Percentiles rank a stretch among this genome's conserved stretches.
These are phyloP conservation scores for Geotrypetes seraphini DNA, from an alignment of 2,797 vertebrate genomes.

Conservation along the genomic window DNA sequence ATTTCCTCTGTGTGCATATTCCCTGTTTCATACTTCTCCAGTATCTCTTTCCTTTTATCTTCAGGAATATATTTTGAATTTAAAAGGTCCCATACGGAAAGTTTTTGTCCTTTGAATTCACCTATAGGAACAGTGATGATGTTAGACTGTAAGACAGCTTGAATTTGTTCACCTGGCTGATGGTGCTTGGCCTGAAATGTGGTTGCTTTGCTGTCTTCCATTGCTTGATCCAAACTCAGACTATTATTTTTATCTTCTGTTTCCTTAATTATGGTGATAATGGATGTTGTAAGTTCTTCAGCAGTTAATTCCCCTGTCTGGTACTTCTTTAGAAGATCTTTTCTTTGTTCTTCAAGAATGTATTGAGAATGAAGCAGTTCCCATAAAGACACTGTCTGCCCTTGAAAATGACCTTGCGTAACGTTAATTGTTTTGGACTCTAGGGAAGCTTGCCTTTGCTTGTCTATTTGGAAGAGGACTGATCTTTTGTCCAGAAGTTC, in stretches of 20 bases:
- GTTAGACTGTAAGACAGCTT: too few relatives aligned
- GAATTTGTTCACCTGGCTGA: constrained; percentile 45
- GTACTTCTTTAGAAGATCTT: constrained; percentile 18
- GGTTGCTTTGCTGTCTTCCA: constrained; percentile 36
- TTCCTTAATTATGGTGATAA: constrained; percentile 5
- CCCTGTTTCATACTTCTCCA: constrained; percentile 1
- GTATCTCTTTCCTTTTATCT: constrained; percentile 2
- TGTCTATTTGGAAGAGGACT: constrained; percentile 3
- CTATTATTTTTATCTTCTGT: neutral
- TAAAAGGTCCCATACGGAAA: constrained; percentile 18
- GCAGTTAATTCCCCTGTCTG: rapidly evolving
- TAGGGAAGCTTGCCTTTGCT: constrained; percentile 32
- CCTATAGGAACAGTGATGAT: too few relatives aligned
- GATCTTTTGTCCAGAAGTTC: neutral
- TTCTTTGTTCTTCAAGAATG: constrained; percentile 45
- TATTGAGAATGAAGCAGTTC: constrained; percentile 39
- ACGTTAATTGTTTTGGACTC: constrained; percentile 7
- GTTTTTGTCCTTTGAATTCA: too few relatives aligned
- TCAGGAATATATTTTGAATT: constrained; percentile 12
- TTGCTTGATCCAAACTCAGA: constrained; percentile 40
- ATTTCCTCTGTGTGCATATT: constrained; percentile 3
- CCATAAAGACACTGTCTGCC: constrained; percentile 26
- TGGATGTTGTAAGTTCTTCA: neutral
- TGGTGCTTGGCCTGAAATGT: constrained; percentile 54
- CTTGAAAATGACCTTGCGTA: constrained; percentile 2